Evolutionary conservation across 2,113 vertebrate genomes (phyloP).

Genomic region (Eurypyga helias): DNA sequence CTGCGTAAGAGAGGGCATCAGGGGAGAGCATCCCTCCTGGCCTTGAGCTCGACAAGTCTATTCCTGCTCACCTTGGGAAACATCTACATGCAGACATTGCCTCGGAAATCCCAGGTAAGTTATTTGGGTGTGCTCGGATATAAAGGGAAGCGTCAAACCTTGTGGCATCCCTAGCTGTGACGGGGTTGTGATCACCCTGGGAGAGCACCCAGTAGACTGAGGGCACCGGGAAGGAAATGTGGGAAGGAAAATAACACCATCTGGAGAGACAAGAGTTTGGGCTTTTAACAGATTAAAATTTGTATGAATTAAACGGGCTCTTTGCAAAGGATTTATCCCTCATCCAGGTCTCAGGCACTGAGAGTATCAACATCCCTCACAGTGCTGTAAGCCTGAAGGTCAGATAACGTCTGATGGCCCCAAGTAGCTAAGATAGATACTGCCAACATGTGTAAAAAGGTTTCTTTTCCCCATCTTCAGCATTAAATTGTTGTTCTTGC

Average conservation of each 20-base stretch:
- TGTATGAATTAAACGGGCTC: not conserved
- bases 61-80: not conserved
- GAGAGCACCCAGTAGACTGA: not conserved
- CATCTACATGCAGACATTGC: rapidly evolving
- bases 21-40: not conserved
- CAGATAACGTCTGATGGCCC: rapidly evolving
- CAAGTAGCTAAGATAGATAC: not conserved
- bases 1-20: not conserved
- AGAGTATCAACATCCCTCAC: not conserved
- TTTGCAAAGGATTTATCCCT: not conserved
- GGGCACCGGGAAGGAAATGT: not conserved
- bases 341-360: not conserved
- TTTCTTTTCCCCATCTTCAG: not conserved
- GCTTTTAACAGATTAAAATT: not conserved
- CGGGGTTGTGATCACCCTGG: rapidly evolving
- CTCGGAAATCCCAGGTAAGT: rapidly evolving
- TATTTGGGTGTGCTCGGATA: rapidly evolving
- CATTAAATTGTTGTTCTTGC: not conserved
- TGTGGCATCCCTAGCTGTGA: not conserved
- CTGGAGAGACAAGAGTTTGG: not conserved
- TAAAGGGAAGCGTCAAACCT: rapidly evolving
- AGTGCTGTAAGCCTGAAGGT: not conserved
- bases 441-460: not conserved
- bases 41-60: not conserved
- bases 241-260: not conserved